phyloP scores from a whole-genome alignment of 1,140 invertebrate species.

The Oscheius sp. region DNA sequence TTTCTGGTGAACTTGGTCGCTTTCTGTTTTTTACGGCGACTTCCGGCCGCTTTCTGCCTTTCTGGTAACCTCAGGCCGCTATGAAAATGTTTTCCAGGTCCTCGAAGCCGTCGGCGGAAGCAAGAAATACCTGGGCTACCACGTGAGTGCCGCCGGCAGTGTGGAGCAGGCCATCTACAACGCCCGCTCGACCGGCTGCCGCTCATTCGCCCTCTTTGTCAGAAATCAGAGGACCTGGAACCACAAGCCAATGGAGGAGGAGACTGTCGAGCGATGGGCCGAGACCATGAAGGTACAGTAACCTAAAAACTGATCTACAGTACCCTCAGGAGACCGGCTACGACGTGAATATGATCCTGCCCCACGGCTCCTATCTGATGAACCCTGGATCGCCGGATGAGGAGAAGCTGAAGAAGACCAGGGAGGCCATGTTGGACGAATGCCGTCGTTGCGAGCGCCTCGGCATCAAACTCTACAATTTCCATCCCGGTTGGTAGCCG shows the following conservation, averaged over 20 bases:
- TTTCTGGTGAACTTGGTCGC: too few species aligned
- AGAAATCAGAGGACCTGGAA: constrained; percentile 64
- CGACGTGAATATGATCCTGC: constrained; percentile 57
- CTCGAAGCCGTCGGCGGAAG: constrained; percentile 68
- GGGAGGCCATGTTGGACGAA: constrained; percentile 64
- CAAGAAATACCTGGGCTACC: constrained; percentile 64
- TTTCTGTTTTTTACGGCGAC: too few species aligned
- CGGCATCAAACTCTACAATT: constrained; percentile 65
- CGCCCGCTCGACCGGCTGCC: constrained; percentile 59
- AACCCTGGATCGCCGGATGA: constrained; percentile 65
- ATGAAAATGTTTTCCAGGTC: too few species aligned
- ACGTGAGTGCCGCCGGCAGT: constrained; percentile 64
- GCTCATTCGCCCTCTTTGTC: constrained; percentile 65
- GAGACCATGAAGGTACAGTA: constrained; percentile 55
- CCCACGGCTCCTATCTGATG: constrained; percentile 66
- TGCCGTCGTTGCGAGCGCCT: constrained; percentile 64
- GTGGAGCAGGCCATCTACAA: constrained; percentile 49
- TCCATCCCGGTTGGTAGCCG: constrained; percentile 64
- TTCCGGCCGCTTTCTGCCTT: too few species aligned
- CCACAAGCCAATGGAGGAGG: constrained; percentile 63
- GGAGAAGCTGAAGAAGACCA: constrained; percentile 63
- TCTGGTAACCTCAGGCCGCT: too few species aligned
- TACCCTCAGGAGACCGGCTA: constrained; percentile 38
- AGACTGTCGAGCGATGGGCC: constrained; percentile 62
- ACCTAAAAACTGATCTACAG: not conserved